A percentile compares a stretch with the other conserved stretches of the same genome.
Conservation (phyloP, 1,140 invertebrate species). For the Rhopalosiphum maidis region DNA sequence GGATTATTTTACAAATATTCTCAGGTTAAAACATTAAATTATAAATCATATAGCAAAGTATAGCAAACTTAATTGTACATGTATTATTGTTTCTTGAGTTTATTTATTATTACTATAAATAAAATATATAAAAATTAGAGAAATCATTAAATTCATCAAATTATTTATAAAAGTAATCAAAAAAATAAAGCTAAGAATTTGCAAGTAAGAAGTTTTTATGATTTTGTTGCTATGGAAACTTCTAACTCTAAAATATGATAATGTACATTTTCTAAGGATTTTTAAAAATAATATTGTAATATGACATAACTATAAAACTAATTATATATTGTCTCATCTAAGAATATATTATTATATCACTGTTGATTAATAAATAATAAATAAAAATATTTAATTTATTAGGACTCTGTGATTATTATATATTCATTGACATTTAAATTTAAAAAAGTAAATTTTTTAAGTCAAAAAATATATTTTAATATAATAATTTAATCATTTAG, state of each 20-base stretch:
- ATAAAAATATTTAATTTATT: background rate
- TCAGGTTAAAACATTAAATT: conserved; percentile 23
- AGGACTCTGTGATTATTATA: background rate
- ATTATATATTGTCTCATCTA: background rate
- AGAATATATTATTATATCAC: background rate
- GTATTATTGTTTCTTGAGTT: background rate
- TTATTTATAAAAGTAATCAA: background rate
- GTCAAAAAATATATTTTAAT: background rate
- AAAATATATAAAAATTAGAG: background rate
- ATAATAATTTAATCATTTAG: background rate
- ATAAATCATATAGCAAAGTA: background rate
- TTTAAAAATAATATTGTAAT: background rate
- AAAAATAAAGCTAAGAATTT: background rate
- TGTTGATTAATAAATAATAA: background rate
- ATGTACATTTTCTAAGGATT: background rate
- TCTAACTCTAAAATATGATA: background rate
- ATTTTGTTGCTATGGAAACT: background rate
- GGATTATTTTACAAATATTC: background rate
- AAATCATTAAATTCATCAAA: background rate
- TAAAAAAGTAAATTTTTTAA: too few species aligned
- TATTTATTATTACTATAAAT: background rate
- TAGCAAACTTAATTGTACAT: background rate
- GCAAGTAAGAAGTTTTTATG: background rate
- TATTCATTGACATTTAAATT: background rate
- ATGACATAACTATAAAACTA: background rate